Conservation (phyloP, 2,888 invertebrate species). For the Baccha elongata region DNA sequence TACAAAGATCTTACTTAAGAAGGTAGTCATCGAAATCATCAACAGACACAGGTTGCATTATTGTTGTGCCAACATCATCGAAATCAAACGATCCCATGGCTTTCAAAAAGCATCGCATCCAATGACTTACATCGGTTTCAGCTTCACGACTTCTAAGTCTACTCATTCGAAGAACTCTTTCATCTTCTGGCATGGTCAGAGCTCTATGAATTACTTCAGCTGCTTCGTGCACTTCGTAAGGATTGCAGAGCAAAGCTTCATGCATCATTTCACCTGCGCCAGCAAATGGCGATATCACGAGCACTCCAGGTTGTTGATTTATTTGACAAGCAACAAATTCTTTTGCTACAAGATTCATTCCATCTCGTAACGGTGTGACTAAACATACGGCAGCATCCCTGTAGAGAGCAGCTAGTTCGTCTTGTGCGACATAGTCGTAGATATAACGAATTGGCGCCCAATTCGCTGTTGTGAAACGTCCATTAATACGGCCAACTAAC, state of each 20-base stretch:
- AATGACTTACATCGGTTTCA: slow-evolving; percentile 92
- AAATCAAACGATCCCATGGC: slow-evolving; percentile 93
- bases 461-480: slow-evolving; percentile 93
- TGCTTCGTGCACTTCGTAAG: slow-evolving; percentile 93
- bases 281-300: slow-evolving; percentile 95
- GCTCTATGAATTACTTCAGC: slow-evolving; percentile 94
- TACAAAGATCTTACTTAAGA: slow-evolving; percentile 87
- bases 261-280: slow-evolving; percentile 97
- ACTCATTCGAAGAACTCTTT: slow-evolving; percentile 92
- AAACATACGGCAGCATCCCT: slow-evolving; percentile 93
- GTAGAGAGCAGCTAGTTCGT: slow-evolving; percentile 93
- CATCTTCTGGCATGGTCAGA: slow-evolving; percentile 94
- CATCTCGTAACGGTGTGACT: slow-evolving; percentile 93
- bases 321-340: slow-evolving; percentile 97
- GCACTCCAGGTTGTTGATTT: slow-evolving; percentile 91
- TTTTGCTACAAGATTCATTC: slow-evolving; percentile 96
- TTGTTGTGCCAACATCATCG: slow-evolving; percentile 91
- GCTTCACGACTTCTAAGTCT: slow-evolving; percentile 91
- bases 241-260: slow-evolving; percentile 94
- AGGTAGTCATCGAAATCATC: slow-evolving; percentile 95
- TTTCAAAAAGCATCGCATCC: slow-evolving; percentile 94
- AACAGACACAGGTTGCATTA: slow-evolving; percentile 94
- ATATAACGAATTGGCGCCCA: slow-evolving; percentile 96
- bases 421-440: slow-evolving; percentile 93
- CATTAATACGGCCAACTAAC: slow-evolving; percentile 92